phyloP scores from a whole-genome alignment of 2,113 vertebrate species.

The Fregetta grallaria region DNA sequence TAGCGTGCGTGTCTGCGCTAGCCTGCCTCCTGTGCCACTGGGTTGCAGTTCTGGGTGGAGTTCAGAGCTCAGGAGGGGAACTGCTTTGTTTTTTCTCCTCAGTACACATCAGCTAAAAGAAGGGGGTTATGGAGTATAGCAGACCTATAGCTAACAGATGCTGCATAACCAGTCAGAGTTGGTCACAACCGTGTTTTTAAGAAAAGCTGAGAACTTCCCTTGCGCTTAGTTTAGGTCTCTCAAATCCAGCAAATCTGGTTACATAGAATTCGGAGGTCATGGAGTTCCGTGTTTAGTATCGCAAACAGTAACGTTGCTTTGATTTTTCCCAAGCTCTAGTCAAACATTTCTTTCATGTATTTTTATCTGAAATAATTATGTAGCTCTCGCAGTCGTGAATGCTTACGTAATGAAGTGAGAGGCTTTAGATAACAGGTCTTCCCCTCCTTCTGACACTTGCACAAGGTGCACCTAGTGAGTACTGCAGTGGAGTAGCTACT shows the following conservation, averaged over 20 bases:
- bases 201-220: background rate
- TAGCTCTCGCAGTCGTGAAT: accelerated
- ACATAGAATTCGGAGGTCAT: background rate
- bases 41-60: background rate
- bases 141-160: background rate
- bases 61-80: background rate
- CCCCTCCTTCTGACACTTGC: too few species aligned
- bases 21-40: accelerated
- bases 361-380: background rate
- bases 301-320: accelerated
- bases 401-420: background rate
- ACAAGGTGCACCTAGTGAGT: too few species aligned
- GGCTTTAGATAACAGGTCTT: background rate
- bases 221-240: background rate
- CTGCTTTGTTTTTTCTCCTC: background rate
- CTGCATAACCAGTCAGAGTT: background rate
- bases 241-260: background rate
- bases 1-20: background rate
- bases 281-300: background rate
- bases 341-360: accelerated
- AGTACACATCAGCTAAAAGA: background rate
- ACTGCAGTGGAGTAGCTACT: background rate
- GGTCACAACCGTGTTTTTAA: background rate
- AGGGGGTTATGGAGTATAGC: background rate
- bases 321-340: background rate